These are phyloP conservation scores for Lycocorax pyrrhopterus DNA, from an alignment of 2,113 vertebrate genomes.

Conservation along the genomic window DNA sequence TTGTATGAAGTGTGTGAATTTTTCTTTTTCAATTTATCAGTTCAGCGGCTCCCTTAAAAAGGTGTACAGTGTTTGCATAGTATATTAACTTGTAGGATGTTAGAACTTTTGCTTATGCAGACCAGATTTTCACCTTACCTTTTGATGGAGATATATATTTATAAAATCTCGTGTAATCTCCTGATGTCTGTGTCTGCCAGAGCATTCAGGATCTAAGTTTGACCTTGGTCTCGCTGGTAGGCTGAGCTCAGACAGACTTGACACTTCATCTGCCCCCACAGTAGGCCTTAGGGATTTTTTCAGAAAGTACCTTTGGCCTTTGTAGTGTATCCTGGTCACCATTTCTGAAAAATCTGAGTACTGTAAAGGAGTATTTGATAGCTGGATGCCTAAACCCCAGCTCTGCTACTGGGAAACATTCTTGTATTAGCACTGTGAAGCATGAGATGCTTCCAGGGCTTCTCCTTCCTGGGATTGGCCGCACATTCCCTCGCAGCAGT, in stretches of 20 bases:
- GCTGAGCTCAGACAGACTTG: neutral
- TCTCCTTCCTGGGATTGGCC: neutral
- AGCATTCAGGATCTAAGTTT: neutral
- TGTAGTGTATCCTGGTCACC: neutral
- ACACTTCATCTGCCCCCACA: fast-evolving
- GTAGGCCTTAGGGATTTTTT: neutral
- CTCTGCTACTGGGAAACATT: neutral
- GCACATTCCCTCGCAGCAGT: fast-evolving
- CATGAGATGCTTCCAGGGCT: neutral
- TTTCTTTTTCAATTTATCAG: neutral
- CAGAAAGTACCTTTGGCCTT: neutral
- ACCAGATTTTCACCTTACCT: neutral
- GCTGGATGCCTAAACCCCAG: neutral
- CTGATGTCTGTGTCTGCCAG: neutral
- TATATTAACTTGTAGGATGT: neutral
- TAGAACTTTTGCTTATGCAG: neutral
- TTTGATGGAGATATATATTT: neutral
- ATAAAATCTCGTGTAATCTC: neutral
- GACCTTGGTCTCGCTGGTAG: neutral
- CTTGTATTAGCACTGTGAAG: neutral
- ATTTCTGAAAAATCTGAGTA: neutral
- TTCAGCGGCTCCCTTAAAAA: neutral
- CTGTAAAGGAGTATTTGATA: neutral
- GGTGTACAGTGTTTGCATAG: neutral
- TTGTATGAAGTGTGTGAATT: neutral